phyloP scores from a whole-genome alignment of 2,113 vertebrate species.

The Caracal caracal region DNA sequence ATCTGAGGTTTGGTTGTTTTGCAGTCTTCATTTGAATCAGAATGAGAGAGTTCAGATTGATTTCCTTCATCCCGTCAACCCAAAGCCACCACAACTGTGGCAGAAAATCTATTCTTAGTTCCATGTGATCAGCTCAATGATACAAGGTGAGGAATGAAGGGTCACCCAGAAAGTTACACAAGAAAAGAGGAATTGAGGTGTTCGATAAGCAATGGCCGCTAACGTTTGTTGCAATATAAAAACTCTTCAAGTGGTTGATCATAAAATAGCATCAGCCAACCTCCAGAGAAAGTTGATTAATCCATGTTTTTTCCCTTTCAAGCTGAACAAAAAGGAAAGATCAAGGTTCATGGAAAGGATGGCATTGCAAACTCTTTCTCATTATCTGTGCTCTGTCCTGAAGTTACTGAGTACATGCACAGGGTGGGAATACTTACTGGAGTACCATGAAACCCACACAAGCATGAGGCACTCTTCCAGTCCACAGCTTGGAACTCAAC shows the following conservation, averaged over 20 bases:
- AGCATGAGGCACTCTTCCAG: not conserved
- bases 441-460: not conserved
- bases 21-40: not conserved
- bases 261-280: not conserved
- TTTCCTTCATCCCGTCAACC: not conserved
- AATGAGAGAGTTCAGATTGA: conserved; percentile 54
- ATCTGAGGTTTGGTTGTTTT: not conserved
- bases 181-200: not conserved
- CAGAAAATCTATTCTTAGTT: conserved; percentile 49
- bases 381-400: not conserved
- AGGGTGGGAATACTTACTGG: not conserved
- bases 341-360: not conserved
- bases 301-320: not conserved
- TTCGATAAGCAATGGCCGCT: not conserved
- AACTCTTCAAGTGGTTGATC: not conserved
- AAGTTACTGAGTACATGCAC: not conserved
- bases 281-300: not conserved
- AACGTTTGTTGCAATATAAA: not conserved
- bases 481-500: not conserved
- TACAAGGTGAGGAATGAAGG: not conserved
- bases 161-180: not conserved
- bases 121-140: not conserved
- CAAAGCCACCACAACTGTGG: not conserved
- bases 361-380: not conserved
- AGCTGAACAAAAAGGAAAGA: not conserved